phyloP scores from a whole-genome alignment of 2,797 vertebrate genomes.

The Cyprinodon diabolis region DNA sequence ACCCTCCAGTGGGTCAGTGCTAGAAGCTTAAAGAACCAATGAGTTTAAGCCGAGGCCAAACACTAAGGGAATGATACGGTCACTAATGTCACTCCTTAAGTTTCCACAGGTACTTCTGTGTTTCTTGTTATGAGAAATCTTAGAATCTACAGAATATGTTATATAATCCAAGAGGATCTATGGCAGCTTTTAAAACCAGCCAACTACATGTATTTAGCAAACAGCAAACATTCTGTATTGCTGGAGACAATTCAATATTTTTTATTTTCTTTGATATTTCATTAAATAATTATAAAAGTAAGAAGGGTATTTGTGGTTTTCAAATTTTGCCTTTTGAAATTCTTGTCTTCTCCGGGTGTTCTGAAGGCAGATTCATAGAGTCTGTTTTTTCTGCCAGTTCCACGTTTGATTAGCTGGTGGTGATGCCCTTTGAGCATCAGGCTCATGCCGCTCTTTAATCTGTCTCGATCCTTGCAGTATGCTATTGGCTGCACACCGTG shows the following conservation, averaged over 20 bases:
- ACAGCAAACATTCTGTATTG: not conserved
- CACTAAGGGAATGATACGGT: too few relatives aligned
- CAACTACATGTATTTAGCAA: not conserved
- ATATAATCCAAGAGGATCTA: not conserved
- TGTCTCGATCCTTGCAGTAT: conserved; percentile 37
- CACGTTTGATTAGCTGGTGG: conserved; percentile 25
- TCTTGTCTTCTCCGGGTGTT: conserved; percentile 12
- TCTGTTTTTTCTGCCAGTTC: conserved; percentile 15
- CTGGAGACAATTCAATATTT: not conserved
- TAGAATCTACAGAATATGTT: not conserved
- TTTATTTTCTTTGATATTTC: not conserved
- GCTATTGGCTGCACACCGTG: conserved; percentile 32
- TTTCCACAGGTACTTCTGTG: not conserved
- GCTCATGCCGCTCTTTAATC: conserved; percentile 56
- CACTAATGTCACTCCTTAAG: not conserved
- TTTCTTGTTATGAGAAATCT: not conserved
- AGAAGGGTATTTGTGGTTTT: not conserved
- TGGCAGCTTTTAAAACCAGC: not conserved
- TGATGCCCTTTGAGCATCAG: conserved; percentile 32
- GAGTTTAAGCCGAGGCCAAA: too few relatives aligned
- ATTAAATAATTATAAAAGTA: not conserved
- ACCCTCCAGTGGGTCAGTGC: too few relatives aligned
- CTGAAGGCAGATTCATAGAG: not conserved
- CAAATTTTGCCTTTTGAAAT: not conserved
- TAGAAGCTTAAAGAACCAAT: too few relatives aligned